phyloP scores from a whole-genome alignment of 2,797 vertebrate genomes.

The Yasuhikotakia modesta region DNA sequence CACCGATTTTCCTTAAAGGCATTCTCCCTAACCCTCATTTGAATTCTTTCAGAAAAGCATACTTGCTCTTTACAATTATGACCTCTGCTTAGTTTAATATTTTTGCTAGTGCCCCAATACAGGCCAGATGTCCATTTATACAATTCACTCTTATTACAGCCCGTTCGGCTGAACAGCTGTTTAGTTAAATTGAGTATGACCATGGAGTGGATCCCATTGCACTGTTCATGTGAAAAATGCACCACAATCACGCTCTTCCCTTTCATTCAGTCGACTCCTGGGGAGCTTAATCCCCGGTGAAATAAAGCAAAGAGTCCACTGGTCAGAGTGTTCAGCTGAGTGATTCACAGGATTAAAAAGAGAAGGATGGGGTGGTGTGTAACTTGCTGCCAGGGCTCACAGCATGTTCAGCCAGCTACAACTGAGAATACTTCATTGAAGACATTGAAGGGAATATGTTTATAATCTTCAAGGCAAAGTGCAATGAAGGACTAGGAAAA shows the following conservation, averaged over 20 bases:
- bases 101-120: constrained; percentile 12
- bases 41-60: not conserved
- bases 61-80: not conserved
- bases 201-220: constrained; percentile 47
- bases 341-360: constrained; percentile 41
- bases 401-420: not conserved
- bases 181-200: constrained; percentile 57
- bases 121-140: constrained; percentile 36
- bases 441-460: not conserved
- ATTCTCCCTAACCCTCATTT: constrained; percentile 29
- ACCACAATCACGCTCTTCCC: constrained; percentile 46
- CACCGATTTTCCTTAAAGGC: constrained; percentile 21
- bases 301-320: constrained; percentile 47
- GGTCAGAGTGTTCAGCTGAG: constrained; percentile 13
- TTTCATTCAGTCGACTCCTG: constrained; percentile 43
- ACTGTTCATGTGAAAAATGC: constrained; percentile 52
- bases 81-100: constrained; percentile 1
- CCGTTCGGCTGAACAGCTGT: constrained; percentile 46
- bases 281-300: constrained; percentile 48
- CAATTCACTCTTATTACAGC: constrained; percentile 36
- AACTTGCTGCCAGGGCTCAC: not conserved
- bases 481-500: constrained; percentile 14
- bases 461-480: not conserved
- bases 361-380: not conserved
- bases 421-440: not conserved